Percentiles rank a stretch among this genome's conserved stretches.
phyloP scores from a whole-genome alignment of 2,113 vertebrate genomes.

The Rhabdornis inornatus region DNA sequence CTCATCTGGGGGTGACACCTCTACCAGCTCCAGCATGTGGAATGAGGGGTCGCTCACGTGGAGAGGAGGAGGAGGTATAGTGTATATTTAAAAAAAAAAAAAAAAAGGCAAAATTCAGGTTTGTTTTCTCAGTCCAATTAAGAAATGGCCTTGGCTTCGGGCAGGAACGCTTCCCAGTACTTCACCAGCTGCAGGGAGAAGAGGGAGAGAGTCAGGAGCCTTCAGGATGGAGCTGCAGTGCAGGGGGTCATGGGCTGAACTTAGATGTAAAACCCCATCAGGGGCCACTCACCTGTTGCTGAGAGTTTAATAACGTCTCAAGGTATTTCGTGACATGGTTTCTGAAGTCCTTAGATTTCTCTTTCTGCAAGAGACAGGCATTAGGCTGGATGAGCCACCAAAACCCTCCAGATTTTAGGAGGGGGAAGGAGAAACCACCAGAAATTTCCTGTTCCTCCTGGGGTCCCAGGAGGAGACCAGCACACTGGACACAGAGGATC shows the following conservation, averaged over 20 bases:
- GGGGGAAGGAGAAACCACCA: neutral
- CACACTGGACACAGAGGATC: neutral
- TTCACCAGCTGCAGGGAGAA: slow-evolving; percentile 85
- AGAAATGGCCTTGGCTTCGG: slow-evolving; percentile 97
- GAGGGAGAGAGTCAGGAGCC: neutral
- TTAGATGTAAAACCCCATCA: neutral
- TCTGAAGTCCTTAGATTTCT: slow-evolving; percentile 92
- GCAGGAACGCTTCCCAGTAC: slow-evolving; percentile 97
- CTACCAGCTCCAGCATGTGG: slow-evolving; percentile 24
- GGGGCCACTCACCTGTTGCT: slow-evolving; percentile 87
- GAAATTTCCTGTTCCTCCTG: neutral
- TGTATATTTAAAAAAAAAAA: slow-evolving; percentile 57
- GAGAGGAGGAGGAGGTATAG: slow-evolving; percentile 84
- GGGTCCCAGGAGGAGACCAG: neutral
- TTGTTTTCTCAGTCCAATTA: slow-evolving; percentile 69
- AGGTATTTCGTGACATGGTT: slow-evolving; percentile 89
- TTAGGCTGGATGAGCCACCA: neutral
- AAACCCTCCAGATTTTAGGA: neutral
- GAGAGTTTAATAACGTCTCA: slow-evolving; percentile 85
- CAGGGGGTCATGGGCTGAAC: neutral
- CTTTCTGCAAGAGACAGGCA: slow-evolving; percentile 76
- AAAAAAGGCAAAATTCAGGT: slow-evolving; percentile 75
- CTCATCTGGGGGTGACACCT: slow-evolving; percentile 23
- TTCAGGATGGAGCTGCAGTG: rapidly evolving
- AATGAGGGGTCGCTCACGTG: neutral